Evolutionary conservation across 1,140 invertebrate species (phyloP).

Genomic region (Contarinia nasturtii): DNA sequence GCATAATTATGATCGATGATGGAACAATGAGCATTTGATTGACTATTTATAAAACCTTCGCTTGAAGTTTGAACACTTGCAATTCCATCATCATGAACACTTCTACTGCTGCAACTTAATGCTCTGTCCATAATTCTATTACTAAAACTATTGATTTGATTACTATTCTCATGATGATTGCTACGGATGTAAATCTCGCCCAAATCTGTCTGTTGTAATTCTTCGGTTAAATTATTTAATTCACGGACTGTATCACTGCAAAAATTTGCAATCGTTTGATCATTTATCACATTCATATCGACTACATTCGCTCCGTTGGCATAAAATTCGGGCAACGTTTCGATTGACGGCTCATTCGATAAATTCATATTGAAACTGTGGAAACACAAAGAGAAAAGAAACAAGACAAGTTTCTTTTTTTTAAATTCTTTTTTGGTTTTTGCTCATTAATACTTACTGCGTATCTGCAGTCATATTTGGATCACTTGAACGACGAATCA

Average conservation of each 20-base stretch:
- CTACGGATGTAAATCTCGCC: too few relatives aligned
- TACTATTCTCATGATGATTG: too few relatives aligned
- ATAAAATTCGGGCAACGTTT: neutral
- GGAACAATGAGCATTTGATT: too few relatives aligned
- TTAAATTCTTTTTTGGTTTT: constrained; percentile 2
- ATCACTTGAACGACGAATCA: constrained; percentile 55
- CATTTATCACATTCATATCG: neutral
- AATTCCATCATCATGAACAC: too few relatives aligned
- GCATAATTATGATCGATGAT: neutral
- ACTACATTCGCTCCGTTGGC: neutral
- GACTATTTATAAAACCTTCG: too few relatives aligned
- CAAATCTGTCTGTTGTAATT: constrained; percentile 3
- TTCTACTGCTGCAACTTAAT: too few relatives aligned
- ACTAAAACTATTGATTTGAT: too few relatives aligned
- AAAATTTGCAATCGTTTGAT: neutral
- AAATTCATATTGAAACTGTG: constrained; percentile 2
- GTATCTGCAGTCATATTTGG: constrained; percentile 54
- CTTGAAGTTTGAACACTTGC: too few relatives aligned
- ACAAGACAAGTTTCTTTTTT: neutral
- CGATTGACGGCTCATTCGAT: neutral
- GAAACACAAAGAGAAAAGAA: neutral
- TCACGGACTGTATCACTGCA: constrained; percentile 5
- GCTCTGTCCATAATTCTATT: too few relatives aligned
- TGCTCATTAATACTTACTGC: constrained; percentile 21
- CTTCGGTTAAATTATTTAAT: constrained; percentile 7